Evolutionary conservation across 2,797 vertebrate species (phyloP).

Genomic region (Podargus strigoides): DNA sequence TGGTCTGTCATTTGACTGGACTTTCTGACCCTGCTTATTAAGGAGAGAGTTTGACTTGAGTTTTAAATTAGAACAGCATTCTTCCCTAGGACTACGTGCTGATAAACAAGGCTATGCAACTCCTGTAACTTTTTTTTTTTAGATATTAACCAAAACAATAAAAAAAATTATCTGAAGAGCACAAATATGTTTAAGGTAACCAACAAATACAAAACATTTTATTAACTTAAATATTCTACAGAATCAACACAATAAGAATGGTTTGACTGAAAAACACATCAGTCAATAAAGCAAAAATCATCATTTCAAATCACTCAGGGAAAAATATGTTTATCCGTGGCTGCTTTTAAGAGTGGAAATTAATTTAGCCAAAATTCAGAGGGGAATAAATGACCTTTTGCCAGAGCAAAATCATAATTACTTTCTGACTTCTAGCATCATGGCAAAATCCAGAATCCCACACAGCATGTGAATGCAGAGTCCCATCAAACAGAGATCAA

Average conservation of each 20-base stretch:
- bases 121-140: neutral
- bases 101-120: neutral
- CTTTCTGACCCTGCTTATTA: neutral
- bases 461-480: neutral
- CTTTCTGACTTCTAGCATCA: neutral
- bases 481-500: neutral
- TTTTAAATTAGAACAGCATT: neutral
- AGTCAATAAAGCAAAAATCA: slow-evolving; percentile 4
- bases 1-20: neutral
- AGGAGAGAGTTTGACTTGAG: neutral
- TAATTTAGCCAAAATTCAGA: slow-evolving; percentile 5
- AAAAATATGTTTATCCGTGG: slow-evolving; percentile 8
- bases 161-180: neutral
- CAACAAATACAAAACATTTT: slow-evolving; percentile 18
- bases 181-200: neutral
- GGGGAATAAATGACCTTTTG: neutral
- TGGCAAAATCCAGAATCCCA: neutral
- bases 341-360: slow-evolving; percentile 26
- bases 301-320: neutral
- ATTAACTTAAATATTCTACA: neutral
- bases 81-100: neutral
- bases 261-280: neutral
- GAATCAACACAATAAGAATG: neutral
- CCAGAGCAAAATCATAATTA: neutral
- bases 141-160: neutral